Conservation (phyloP, 1,140 invertebrate species). For the Thaumetopoea pityocampa region DNA sequence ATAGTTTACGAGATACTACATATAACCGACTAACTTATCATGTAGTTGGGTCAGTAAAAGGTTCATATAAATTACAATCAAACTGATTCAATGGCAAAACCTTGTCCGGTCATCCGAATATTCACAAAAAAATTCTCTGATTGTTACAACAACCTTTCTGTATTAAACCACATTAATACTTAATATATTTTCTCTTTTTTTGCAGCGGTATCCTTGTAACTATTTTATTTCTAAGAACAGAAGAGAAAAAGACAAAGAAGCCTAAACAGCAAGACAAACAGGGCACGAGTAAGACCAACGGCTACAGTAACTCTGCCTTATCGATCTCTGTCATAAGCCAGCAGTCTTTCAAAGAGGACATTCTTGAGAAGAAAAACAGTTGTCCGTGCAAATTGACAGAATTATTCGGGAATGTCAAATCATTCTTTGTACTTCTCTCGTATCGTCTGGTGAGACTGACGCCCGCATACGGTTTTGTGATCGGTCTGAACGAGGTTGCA, state of each 20-base stretch:
- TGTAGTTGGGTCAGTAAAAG: too few species aligned
- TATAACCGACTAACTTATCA: too few species aligned
- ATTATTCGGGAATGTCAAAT: conserved; percentile 41
- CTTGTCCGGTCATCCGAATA: too few species aligned
- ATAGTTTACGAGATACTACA: too few species aligned
- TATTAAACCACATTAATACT: too few species aligned
- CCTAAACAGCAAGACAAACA: conserved; percentile 30
- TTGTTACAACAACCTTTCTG: too few species aligned
- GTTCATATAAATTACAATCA: too few species aligned
- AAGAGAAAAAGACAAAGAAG: conserved; percentile 65
- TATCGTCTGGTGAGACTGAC: conserved; percentile 81
- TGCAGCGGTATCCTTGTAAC: conserved; percentile 86
- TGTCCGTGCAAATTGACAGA: conserved; percentile 42
- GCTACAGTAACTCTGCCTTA: conserved; percentile 57
- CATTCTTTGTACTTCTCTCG: conserved; percentile 51
- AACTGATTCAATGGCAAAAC: too few species aligned
- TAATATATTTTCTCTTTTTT: conserved; percentile 20
- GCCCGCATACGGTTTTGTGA: conserved; percentile 87
- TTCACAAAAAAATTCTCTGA: too few species aligned
- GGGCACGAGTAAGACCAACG: conserved; percentile 61
- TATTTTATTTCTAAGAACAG: conserved; percentile 81
- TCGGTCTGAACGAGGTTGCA: conserved; percentile 83
- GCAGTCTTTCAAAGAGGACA: conserved; percentile 59
- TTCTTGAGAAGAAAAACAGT: conserved; percentile 46
- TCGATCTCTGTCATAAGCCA: conserved; percentile 65